Base-by-base conservation (phyloP, 2,113 vertebrate genomes). In the Alaudala cheleensis region DNA sequence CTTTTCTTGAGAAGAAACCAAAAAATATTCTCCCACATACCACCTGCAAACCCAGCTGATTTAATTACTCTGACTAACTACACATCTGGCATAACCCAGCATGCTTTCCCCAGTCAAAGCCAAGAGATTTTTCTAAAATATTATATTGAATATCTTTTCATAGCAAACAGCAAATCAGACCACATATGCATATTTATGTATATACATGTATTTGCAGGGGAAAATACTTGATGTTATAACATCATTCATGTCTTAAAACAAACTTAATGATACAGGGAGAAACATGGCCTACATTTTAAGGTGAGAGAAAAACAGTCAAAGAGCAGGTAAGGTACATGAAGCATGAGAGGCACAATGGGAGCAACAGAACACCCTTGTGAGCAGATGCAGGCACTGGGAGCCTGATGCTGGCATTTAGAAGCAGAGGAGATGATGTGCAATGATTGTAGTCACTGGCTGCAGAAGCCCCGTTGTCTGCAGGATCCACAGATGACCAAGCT, bases 61-160 rank as follows among this genome's bases (percentile, higher is more conserved):
- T 92, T 87, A 92, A 78, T 92, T 91, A 91, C 49, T 69, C 62
- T 76, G 65, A 87, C 17, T 91, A 87, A 87, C 44, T 71, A 50
- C 78, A 87, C 37, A 91, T 65, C 94, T 92, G 84, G 53, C n/a
- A 89, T 79, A 81, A 29, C 28, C 9, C 57, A 86, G 58, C 33
- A 79, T 26, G 49, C 11, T 76, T 86, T 87, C 28, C 14, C 18
- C 37, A 53, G 15, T 33, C 37, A 65, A 23, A 72, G 61, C 9
- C 58, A 76, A 69, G 67, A 76, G 9, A n/a, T 23, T 51, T 86
- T 89, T 79, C 51, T 72, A 61, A 85, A 86, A 57, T 64, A 56
- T 31, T 3, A 12, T 62, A 45, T 24, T 24, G 22, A 65, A 54
- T 25, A 62, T 5, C 5, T 72, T 92, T 92, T 56, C 70, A 82